Evolutionary conservation across 2,888 invertebrate genomes (phyloP).

Genomic region (Diaphora mendica): DNA sequence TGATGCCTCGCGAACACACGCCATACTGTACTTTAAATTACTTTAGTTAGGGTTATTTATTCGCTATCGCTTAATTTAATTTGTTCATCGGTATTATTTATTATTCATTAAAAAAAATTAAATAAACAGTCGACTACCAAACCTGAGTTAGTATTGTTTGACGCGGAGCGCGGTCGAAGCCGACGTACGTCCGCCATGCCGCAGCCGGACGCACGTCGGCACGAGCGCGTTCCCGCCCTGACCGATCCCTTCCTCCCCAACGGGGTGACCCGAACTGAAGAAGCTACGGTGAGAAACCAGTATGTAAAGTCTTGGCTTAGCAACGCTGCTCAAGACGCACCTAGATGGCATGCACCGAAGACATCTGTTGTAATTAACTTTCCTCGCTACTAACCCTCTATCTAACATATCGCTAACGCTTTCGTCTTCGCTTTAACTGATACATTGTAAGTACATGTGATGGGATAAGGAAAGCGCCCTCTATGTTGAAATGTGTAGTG

Average conservation of each 20-base stretch:
- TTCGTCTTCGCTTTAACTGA: conserved; percentile 79
- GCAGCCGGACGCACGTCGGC: conserved; percentile 63
- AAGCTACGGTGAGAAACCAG: conserved; percentile 85
- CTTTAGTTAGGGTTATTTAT: conserved; percentile 85
- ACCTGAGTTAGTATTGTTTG: conserved; percentile 73
- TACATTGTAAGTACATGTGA: conserved; percentile 81
- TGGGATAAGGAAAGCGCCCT: conserved; percentile 93
- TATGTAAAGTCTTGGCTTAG: conserved; percentile 83
- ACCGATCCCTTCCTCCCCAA: conserved; percentile 70
- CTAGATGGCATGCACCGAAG: conserved; percentile 75
- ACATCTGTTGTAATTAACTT: conserved; percentile 76
- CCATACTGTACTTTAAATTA: conserved; percentile 83
- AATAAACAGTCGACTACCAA: conserved; percentile 85
- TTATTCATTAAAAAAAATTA: conserved; percentile 78
- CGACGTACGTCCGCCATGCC: conserved; percentile 58
- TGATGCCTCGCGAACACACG: conserved; percentile 80
- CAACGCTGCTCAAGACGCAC: conserved; percentile 82
- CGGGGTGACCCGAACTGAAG: conserved; percentile 78
- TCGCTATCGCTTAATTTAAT: conserved; percentile 86
- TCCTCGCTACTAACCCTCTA: conserved; percentile 77
- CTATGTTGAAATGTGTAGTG: conserved; percentile 79
- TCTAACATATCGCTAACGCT: conserved; percentile 82
- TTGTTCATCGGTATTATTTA: conserved; percentile 84
- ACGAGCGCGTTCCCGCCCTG: conserved; percentile 67
- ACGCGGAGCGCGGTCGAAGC: conserved; percentile 69